These are phyloP conservation scores for Psittacula echo DNA, from an alignment of 2,797 vertebrate genomes.

Conservation along the genomic window DNA sequence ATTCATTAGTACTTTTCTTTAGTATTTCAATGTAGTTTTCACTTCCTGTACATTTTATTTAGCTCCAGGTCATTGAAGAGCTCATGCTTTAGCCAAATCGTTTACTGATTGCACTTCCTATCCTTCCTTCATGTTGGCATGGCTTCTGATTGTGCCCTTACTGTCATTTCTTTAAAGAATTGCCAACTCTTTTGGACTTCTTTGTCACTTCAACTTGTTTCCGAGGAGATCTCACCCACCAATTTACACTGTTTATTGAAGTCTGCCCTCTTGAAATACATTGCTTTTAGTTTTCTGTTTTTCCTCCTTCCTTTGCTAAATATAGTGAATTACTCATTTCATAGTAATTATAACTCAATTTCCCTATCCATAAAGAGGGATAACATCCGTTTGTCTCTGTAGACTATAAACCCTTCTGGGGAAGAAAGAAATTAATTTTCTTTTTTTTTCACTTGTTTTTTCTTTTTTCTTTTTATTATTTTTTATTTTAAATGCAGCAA, in stretches of 20 bases:
- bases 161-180: slow-evolving; percentile 75
- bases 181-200: slow-evolving; percentile 64
- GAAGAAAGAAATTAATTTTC: background rate
- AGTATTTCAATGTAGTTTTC: slow-evolving; percentile 66
- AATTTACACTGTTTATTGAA: slow-evolving; percentile 63
- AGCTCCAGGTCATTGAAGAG: slow-evolving; percentile 69
- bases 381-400: background rate
- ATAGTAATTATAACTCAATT: slow-evolving; percentile 5
- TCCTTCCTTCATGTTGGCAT: slow-evolving; percentile 73
- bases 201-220: slow-evolving; percentile 71
- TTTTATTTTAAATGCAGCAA: background rate
- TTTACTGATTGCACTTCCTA: slow-evolving; percentile 74
- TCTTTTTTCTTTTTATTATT: background rate
- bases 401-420: background rate
- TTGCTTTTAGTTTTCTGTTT: slow-evolving; percentile 49
- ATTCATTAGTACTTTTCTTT: slow-evolving; percentile 58
- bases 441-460: accelerated
- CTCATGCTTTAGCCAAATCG: slow-evolving; percentile 63
- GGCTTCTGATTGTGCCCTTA: slow-evolving; percentile 68
- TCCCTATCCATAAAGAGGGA: background rate
- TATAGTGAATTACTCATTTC: slow-evolving; percentile 30
- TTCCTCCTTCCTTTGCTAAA: slow-evolving; percentile 32
- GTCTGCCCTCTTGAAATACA: slow-evolving; percentile 35
- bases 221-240: slow-evolving; percentile 66
- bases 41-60: slow-evolving; percentile 71